Base-by-base conservation (phyloP, 1,140 invertebrate species). In the Drosophila sechellia region DNA sequence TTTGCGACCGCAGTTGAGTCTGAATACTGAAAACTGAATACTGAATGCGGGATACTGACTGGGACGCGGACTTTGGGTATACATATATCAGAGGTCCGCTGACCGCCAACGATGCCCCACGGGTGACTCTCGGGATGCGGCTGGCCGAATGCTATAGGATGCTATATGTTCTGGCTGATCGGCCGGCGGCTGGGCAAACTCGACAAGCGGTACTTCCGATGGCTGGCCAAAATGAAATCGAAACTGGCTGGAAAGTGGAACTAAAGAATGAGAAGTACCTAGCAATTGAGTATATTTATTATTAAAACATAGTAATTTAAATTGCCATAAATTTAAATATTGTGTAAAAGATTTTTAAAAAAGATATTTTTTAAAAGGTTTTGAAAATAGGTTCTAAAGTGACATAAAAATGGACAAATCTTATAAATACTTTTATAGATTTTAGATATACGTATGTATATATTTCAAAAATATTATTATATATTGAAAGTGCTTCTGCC, bases 41-140 rank as follows among this genome's bases (percentile, higher is more conserved):
- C 45, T 46, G 60, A 5, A 17, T 27, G 5, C 8, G 2, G 55
- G 25, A 27, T 27, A 5, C 43, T 25, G 17, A 10, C 17, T 45
- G 20, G 3, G 25, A 3, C 1, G 11, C 13, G 11, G 37, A 4
- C 12, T 13, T 39, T 11, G 37, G n/a, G 48, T 17, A 15, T 45
- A n/a, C 39, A 37, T 49, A n/a, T 46, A 37, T 49, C 59, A 42
- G 39, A n/a, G 35, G 22, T 17, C 46, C 60, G 25, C 46, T 74
- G 81, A 85, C 81, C 81, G 77, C 81, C 80, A 84, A 84, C 80
- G 80, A 84, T 84, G 80, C 80, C 80, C 81, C 81, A 84, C 80
- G 80, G 80, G 66, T 56, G 42, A 69, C 35, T 48, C 17, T 63
- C 56, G 49, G 61, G 15, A 40, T 53, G 17, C 4, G 35, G 50